Conservation (phyloP, 2,113 vertebrate species). For the Prionailurus bengalensis region DNA sequence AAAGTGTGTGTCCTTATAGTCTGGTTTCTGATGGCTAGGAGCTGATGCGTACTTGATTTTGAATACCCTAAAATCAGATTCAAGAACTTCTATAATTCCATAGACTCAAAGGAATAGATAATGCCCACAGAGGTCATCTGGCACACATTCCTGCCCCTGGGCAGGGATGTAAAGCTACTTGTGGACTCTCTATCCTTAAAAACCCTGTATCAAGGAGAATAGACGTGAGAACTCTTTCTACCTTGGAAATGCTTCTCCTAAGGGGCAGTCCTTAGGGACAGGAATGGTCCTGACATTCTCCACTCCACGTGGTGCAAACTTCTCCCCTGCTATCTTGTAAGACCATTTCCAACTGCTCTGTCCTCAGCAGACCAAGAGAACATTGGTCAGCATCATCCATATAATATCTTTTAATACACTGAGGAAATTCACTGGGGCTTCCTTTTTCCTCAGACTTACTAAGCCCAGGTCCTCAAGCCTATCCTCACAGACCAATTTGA, state of each 20-base stretch:
- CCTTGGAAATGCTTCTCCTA: neutral
- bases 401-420: neutral
- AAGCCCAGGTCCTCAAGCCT: neutral
- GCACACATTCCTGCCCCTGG: conserved; percentile 1
- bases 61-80: conserved; percentile 25
- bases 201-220: conserved; percentile 41
- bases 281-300: neutral
- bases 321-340: neutral
- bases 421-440: neutral
- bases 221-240: neutral
- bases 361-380: neutral
- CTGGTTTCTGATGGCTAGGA: neutral
- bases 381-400: rapidly evolving
- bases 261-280: neutral
- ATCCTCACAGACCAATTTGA: neutral
- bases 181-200: neutral
- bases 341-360: neutral
- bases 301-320: neutral
- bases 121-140: neutral
- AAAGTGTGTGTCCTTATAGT: neutral
- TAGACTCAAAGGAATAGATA: neutral
- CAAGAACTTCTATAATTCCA: neutral
- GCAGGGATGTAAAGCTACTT: neutral
- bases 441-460: neutral
- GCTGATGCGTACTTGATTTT: neutral